Evolutionary conservation across 2,888 invertebrate species (phyloP).

Genomic region (Drosophila algonquin): DNA sequence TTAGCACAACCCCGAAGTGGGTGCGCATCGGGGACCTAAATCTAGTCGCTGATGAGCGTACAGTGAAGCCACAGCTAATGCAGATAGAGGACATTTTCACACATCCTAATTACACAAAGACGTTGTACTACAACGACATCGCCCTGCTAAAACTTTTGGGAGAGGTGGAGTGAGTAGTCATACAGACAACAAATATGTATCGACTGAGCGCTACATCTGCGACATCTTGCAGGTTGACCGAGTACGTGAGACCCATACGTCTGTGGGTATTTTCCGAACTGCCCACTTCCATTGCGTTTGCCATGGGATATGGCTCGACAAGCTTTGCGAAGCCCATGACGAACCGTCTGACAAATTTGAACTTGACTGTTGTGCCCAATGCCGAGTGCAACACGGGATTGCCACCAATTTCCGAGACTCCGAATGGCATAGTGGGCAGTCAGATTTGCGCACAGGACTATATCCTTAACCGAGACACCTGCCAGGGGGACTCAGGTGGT

Average conservation of each 20-base stretch:
- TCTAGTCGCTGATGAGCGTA: constrained; percentile 67
- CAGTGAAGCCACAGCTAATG: constrained; percentile 70
- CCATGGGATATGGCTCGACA: constrained; percentile 87
- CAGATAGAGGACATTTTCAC: constrained; percentile 60
- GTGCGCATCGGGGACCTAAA: constrained; percentile 81
- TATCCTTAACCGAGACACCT: constrained; percentile 79
- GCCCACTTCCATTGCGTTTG: constrained; percentile 84
- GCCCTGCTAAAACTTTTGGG: constrained; percentile 70
- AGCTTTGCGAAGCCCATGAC: constrained; percentile 82
- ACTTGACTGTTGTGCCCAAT: constrained; percentile 79
- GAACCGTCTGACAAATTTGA: constrained; percentile 80
- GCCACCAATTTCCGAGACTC: constrained; percentile 66
- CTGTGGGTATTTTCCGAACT: constrained; percentile 84
- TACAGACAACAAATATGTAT: not conserved
- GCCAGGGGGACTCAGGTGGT: constrained; percentile 83
- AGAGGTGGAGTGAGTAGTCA: constrained; percentile 70
- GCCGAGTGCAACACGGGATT: constrained; percentile 73
- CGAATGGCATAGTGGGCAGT: constrained; percentile 74
- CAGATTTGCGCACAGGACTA: constrained; percentile 82
- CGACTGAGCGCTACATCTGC: not conserved
- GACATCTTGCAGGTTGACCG: constrained; percentile 66
- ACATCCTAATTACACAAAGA: constrained; percentile 71
- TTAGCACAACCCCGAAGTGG: constrained; percentile 68
- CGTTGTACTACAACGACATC: constrained; percentile 78
- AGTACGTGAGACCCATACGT: constrained; percentile 86